These are phyloP conservation scores for Coelopa frigida DNA, from an alignment of 1,140 invertebrate species.

Conservation along the genomic window DNA sequence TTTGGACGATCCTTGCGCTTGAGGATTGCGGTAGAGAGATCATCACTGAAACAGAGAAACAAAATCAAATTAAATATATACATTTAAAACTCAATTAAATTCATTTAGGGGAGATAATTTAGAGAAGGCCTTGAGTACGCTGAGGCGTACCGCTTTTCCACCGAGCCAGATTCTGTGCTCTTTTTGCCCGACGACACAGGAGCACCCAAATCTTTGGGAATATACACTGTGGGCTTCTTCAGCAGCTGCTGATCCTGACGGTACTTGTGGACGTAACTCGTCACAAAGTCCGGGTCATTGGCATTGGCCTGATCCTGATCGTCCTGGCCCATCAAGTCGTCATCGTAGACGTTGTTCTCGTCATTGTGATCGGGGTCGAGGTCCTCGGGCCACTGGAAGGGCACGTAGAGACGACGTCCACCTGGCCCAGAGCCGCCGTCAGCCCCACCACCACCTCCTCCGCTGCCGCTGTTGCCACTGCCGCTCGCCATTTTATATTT, in stretches of 20 bases:
- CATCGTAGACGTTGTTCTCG: conserved; percentile 2
- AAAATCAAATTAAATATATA: neutral
- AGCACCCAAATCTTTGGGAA: neutral
- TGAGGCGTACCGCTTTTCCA: too few species aligned
- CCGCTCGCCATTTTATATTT: conserved; percentile 12
- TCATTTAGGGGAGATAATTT: too few species aligned
- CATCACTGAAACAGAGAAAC: conserved; percentile 53
- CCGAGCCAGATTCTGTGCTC: too few species aligned
- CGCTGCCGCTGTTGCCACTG: conserved; percentile 5
- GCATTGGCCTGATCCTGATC: conserved; percentile 8
- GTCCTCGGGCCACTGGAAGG: conserved; percentile 3
- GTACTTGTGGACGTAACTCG: conserved; percentile 7
- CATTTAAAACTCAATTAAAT: too few species aligned
- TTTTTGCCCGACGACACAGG: neutral
- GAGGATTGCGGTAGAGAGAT: conserved; percentile 96
- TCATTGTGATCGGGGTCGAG: neutral
- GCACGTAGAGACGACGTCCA: conserved; percentile 3
- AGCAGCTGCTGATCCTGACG: conserved; percentile 3
- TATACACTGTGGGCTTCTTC: conserved; percentile 2
- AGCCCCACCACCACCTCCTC: conserved; percentile 6
- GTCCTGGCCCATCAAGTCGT: conserved; percentile 5
- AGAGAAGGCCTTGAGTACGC: too few species aligned
- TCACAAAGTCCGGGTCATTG: too few species aligned
- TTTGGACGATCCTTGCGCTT: conserved; percentile 97
- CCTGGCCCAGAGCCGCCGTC: neutral